These are phyloP conservation scores for Caenorhabditis sp. DNA, from an alignment of 2,888 invertebrate species.

Conservation along the genomic window DNA sequence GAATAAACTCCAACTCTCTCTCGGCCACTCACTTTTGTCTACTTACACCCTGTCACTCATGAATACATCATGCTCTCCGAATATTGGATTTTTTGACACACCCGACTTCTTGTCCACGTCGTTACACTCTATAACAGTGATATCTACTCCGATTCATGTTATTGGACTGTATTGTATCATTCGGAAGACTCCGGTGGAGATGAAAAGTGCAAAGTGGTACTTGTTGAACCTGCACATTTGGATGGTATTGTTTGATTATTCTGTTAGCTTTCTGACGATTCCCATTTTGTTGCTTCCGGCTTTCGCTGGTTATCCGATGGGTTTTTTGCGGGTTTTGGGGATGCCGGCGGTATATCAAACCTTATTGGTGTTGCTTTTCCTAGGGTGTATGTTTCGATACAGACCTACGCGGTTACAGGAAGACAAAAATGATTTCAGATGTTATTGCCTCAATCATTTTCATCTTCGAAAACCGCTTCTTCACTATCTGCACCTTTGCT, in stretches of 20 bases:
- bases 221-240: constrained; percentile 2
- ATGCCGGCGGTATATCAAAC: not conserved
- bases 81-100: not conserved
- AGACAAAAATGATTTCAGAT: not conserved
- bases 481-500: not conserved
- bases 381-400: not conserved
- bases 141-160: constrained; percentile 28
- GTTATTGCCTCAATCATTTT: not conserved
- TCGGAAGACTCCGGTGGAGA: constrained; percentile 21
- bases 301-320: not conserved
- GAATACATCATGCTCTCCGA: not conserved
- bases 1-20: constrained; percentile 1
- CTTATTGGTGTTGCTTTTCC: not conserved
- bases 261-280: not conserved
- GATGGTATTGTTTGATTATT: constrained; percentile 21
- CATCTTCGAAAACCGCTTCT: constrained; percentile 27
- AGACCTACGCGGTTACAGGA: too few relatives aligned
- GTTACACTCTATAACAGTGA: not conserved
- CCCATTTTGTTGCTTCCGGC: constrained; percentile 1
- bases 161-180: constrained; percentile 30
- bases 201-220: constrained; percentile 28
- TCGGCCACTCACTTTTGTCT: not conserved
- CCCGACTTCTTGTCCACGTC: not conserved
- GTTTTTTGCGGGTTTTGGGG: not conserved
- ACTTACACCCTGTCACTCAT: not conserved